phyloP scores from a whole-genome alignment of 2,113 vertebrate species.

The Hemichromis elongatus region DNA sequence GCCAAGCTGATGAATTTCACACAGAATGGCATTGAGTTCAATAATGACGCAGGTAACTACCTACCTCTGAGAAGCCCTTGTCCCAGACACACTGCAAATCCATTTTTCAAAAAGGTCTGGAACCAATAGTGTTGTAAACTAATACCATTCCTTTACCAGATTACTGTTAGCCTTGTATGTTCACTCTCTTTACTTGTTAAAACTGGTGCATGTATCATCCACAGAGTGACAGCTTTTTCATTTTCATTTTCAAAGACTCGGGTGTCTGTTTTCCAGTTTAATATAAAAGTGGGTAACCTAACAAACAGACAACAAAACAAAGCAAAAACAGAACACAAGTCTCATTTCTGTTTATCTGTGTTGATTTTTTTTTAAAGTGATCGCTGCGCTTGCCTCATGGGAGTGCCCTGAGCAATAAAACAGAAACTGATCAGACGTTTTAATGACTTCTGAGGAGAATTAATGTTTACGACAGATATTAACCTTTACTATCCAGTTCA shows the following conservation, averaged over 20 bases:
- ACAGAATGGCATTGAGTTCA: background rate
- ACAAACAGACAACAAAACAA: background rate
- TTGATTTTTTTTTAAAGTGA: background rate
- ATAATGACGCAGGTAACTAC: background rate
- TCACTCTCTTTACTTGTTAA: background rate
- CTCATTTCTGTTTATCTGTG: background rate
- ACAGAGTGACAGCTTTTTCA: background rate
- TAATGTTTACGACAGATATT: background rate
- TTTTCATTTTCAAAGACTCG: background rate
- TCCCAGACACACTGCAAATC: background rate
- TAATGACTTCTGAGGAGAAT: background rate
- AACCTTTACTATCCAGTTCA: conserved; percentile 1
- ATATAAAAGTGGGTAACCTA: background rate
- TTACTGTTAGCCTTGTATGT: background rate
- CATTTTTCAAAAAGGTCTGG: background rate
- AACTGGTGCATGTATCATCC: too few species aligned
- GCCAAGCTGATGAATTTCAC: conserved; percentile 29
- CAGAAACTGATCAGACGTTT: background rate
- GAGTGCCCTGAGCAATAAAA: background rate
- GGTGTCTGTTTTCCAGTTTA: background rate
- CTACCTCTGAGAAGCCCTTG: background rate
- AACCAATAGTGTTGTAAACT: background rate
- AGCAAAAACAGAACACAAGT: background rate
- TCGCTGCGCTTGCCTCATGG: background rate
- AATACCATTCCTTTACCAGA: background rate